Evolutionary conservation across 2,113 vertebrate genomes (phyloP).

Genomic region (Hoplias malabaricus): DNA sequence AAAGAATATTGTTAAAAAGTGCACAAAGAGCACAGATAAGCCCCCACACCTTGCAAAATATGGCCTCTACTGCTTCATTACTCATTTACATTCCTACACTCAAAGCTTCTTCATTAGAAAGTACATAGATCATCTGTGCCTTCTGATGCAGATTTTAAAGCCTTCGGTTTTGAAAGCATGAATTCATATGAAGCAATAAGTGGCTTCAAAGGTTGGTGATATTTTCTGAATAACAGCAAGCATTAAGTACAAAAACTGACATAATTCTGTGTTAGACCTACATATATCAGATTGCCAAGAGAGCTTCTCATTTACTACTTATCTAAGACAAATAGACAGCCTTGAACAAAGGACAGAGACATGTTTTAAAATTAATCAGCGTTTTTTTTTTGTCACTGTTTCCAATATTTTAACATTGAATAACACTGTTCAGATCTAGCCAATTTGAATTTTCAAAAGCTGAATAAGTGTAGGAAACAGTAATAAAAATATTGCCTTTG

Average conservation of each 20-base stretch:
- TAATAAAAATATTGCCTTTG: too few species aligned
- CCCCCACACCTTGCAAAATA: neutral
- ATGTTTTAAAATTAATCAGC: too few species aligned
- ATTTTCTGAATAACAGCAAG: neutral
- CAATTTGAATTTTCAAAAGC: too few species aligned
- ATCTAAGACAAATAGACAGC: neutral
- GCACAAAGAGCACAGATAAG: constrained; percentile 2
- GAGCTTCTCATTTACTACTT: neutral
- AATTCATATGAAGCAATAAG: neutral
- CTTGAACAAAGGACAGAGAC: neutral
- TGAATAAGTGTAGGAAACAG: too few species aligned
- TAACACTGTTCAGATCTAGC: too few species aligned
- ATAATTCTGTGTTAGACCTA: neutral
- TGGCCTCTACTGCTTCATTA: neutral
- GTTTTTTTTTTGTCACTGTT: too few species aligned
- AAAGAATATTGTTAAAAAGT: constrained; percentile 2
- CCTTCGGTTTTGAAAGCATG: neutral
- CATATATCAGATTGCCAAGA: neutral
- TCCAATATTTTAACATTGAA: too few species aligned
- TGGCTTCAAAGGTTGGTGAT: neutral
- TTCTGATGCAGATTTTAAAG: neutral
- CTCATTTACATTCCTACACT: neutral
- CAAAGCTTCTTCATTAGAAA: neutral
- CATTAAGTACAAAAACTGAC: neutral
- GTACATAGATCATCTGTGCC: neutral